phyloP scores from a whole-genome alignment of 2,888 invertebrate species.

The Netelia fuscicornis region DNA sequence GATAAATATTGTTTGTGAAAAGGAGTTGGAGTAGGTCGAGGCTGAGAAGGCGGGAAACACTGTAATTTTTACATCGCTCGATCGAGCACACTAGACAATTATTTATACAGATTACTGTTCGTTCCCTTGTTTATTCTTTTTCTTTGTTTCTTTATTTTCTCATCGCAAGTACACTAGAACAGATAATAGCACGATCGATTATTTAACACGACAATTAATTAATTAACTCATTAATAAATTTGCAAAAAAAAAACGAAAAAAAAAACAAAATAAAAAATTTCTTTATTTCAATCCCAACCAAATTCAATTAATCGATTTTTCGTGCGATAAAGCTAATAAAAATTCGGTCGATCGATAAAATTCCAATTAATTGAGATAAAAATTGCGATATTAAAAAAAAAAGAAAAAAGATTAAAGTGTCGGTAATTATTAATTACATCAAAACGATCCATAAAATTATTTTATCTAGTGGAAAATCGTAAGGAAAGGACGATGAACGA shows the following conservation, averaged over 20 bases:
- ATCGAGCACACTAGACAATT: conserved; percentile 55
- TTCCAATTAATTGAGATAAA: too few relatives aligned
- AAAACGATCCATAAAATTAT: too few relatives aligned
- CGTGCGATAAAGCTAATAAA: too few relatives aligned
- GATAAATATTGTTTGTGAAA: conserved; percentile 55
- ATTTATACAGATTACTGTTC: conserved; percentile 38
- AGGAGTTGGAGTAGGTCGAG: conserved; percentile 59
- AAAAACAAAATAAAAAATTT: neutral
- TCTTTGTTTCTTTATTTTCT: neutral
- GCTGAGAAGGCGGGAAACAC: conserved; percentile 27
- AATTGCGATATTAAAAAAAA: neutral
- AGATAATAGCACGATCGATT: neutral
- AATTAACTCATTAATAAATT: neutral
- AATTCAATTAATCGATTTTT: too few relatives aligned
- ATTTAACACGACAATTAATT: neutral
- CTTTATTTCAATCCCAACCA: too few relatives aligned
- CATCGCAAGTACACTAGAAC: neutral
- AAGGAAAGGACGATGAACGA: neutral
- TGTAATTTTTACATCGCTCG: conserved; percentile 43
- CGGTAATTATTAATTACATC: neutral
- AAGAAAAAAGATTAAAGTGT: neutral
- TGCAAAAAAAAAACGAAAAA: neutral
- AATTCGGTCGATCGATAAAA: too few relatives aligned
- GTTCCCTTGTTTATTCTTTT: neutral
- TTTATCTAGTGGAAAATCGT: too few relatives aligned